Conservation (phyloP, 2,113 vertebrate species). For the Empidonax traillii region DNA sequence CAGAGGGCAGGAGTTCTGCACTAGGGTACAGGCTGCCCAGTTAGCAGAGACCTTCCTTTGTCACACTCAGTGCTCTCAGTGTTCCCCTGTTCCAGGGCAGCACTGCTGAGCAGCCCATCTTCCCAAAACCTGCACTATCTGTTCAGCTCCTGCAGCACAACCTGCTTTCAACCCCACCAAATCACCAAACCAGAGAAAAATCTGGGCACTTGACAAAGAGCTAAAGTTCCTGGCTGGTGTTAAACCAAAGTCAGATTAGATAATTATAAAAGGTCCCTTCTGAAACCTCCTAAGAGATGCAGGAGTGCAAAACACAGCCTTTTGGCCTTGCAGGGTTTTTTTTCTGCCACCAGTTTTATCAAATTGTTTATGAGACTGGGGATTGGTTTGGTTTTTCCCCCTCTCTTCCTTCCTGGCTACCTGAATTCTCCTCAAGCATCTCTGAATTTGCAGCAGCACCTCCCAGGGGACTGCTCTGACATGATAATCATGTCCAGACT, state of each 20-base stretch:
- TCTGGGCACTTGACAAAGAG: background rate
- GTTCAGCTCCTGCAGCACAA: background rate
- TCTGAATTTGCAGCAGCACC: constrained; percentile 41
- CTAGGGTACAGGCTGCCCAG: background rate
- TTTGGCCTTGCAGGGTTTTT: background rate
- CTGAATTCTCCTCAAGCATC: constrained; percentile 42
- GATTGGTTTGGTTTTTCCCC: background rate
- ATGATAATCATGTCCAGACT: background rate
- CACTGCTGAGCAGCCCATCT: constrained; percentile 20
- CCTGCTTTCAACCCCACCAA: background rate
- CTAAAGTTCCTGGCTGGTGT: background rate
- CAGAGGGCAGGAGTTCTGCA: background rate
- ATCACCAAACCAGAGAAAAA: background rate
- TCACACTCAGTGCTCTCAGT: background rate
- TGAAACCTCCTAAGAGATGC: background rate
- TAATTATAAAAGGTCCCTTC: background rate
- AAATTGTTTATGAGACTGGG: constrained; percentile 20
- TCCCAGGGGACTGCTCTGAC: constrained; percentile 41
- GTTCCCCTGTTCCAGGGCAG: constrained; percentile 35
- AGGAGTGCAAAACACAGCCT: background rate
- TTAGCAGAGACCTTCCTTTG: background rate
- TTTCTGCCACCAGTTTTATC: constrained; percentile 30
- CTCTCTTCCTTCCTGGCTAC: background rate
- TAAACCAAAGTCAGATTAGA: background rate
- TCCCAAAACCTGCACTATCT: background rate